phyloP scores from a whole-genome alignment of 1,140 invertebrate genomes.

The Papilio machaon region DNA sequence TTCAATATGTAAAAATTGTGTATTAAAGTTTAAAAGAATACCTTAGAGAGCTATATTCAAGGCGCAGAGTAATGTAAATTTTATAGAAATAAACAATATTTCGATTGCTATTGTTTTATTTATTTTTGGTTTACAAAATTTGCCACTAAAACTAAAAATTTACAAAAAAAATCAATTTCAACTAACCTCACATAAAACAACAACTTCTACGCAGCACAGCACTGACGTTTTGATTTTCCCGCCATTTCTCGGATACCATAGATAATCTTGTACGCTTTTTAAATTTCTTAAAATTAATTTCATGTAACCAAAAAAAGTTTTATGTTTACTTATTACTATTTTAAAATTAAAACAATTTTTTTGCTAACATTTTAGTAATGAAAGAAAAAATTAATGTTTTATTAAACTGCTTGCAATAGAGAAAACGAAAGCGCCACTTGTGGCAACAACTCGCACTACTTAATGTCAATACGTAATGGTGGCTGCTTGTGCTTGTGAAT shows the following conservation, averaged over 20 bases:
- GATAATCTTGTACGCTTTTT: constrained; percentile 21
- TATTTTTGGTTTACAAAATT: constrained; percentile 28
- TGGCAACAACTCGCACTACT: constrained; percentile 41
- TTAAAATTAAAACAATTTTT: not conserved
- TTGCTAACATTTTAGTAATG: not conserved
- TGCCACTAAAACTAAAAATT: not conserved
- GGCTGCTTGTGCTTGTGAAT: constrained; percentile 66
- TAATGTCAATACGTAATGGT: constrained; percentile 68
- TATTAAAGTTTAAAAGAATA: constrained; percentile 57
- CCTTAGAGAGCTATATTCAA: constrained; percentile 66
- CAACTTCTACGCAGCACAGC: constrained; percentile 39
- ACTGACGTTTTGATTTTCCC: constrained; percentile 32
- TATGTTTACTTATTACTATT: too few species aligned
- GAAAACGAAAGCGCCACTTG: constrained; percentile 39
- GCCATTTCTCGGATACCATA: constrained; percentile 28
- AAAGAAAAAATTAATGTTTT: not conserved
- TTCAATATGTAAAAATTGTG: constrained; percentile 71
- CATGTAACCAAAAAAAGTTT: too few species aligned
- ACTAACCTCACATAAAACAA: constrained; percentile 32
- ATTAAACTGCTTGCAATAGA: not conserved
- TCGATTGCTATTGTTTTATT: constrained; percentile 58
- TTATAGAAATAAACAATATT: constrained; percentile 80
- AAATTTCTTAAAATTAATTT: too few species aligned
- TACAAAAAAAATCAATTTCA: not conserved
- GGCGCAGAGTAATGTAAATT: constrained; percentile 71